Evolutionary conservation across 1,140 invertebrate genomes (phyloP).

Genomic region (Polypedilum pembai): DNA sequence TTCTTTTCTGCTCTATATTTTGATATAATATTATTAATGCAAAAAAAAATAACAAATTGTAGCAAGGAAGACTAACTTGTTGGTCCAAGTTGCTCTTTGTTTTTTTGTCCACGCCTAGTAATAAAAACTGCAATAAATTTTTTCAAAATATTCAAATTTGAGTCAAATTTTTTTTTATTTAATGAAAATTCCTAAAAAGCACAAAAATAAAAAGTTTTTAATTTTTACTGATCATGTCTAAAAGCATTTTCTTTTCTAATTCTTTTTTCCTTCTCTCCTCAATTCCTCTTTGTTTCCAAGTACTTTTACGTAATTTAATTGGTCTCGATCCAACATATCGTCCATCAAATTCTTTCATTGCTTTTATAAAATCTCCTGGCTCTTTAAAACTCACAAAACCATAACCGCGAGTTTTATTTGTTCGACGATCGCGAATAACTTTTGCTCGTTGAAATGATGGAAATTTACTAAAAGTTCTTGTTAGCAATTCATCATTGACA

Average conservation of each 20-base stretch:
- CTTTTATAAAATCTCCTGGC: conserved; percentile 93
- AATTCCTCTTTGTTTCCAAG: conserved; percentile 89
- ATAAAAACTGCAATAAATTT: no score
- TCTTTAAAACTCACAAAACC: conserved; percentile 99
- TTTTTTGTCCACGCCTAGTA: no score
- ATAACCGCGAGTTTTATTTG: conserved; percentile 98
- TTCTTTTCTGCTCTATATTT: no score
- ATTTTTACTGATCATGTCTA: conserved; percentile 54
- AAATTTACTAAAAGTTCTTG: conserved; percentile 90
- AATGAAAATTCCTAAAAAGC: no score
- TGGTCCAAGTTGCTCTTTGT: no score
- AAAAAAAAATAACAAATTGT: no score
- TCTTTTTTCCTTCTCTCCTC: conserved; percentile 93
- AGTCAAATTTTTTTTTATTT: no score
- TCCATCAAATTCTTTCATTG: conserved; percentile 98
- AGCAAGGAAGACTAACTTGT: no score
- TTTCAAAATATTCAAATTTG: no score
- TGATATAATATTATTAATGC: no score
- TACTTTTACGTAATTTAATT: conserved; percentile 94
- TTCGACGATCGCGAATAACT: conserved; percentile 91
- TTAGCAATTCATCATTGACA: conserved; percentile 92
- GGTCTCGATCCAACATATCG: conserved; percentile 76
- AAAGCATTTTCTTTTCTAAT: conserved; percentile 75
- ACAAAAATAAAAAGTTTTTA: not conserved
- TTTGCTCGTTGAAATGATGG: conserved; percentile 90